Evolutionary conservation across 2,888 invertebrate species (phyloP), one percentile per base, ranked within the genome.

Genomic region (Agapetus fuscipes): DNA sequence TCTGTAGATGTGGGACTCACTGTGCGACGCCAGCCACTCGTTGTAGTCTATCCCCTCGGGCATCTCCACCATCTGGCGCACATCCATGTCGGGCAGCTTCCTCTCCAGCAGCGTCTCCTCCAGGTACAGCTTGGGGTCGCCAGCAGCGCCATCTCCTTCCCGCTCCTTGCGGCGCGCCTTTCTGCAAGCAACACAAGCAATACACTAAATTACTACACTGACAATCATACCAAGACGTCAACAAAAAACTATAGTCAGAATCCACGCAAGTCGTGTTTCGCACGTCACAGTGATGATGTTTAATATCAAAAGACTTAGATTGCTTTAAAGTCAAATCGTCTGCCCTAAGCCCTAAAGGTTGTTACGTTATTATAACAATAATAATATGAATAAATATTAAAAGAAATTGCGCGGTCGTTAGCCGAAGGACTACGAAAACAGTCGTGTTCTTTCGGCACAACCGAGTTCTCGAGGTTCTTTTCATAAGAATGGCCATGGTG

Each of bases 11-110:
- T 14, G 36, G 42, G 48, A 72, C 83, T 78, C 66, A 94, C 93
- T 94, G 67, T 98, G 96, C 51, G 94, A 95, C 52, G 97, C 97
- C 58, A 98, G 82, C 97, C 98, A 98, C 77, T 98, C 98, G 70
- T 96, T 94, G 72, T 89, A 88, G 70, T 96, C 96, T 64, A 98
- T 79, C 50, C 94, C 94, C 52, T 83, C 81, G 54, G 97, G 97
- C 64, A 96, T 76, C 66, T 89, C 87, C 52, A 96, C 93, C 62
- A 97, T 77, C 69, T 89, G 81, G 62, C 85, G 82, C 73, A 97
- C 79, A 76, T 95, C 93, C 61, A 89, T 80, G 70, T 95, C 91
- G 55, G 90, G 87, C 64, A 94, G 76, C 72, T 90, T 88, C 66
- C 89, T 79, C 74, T 95, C 93, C 61, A 91, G 78, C 59, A 91